Percentiles rank a stretch among this genome's conserved stretches.
Conservation (phyloP, 1,140 invertebrate species). For the Drosophila insularis region DNA sequence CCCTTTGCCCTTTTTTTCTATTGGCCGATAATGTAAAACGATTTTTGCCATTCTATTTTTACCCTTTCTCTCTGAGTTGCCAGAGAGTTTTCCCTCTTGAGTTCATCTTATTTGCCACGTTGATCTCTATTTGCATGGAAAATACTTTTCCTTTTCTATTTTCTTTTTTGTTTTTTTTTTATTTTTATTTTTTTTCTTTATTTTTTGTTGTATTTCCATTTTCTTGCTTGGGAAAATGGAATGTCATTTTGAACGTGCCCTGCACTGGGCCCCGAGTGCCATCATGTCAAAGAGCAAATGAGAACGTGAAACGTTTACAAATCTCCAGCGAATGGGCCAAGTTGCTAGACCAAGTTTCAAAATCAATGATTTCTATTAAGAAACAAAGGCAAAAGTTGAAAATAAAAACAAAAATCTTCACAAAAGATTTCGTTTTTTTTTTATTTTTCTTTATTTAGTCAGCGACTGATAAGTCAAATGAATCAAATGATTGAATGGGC, state of each 20-base stretch:
- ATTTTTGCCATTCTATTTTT: background rate
- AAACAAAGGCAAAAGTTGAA: conserved; percentile 3
- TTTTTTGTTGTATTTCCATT: conserved; percentile 4
- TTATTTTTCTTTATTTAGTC: no score
- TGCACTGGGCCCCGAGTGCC: conserved; percentile 8
- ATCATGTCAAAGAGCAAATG: conserved; percentile 13
- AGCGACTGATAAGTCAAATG: no score
- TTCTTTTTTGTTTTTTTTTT: background rate
- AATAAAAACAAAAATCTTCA: background rate
- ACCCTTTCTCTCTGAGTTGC: background rate
- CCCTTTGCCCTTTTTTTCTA: no score
- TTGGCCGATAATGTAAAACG: background rate
- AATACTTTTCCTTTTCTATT: conserved; percentile 20
- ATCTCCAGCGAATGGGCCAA: conserved; percentile 7
- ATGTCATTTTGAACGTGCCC: conserved; percentile 50
- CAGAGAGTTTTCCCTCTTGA: background rate
- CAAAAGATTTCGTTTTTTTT: background rate
- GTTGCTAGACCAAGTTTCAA: background rate
- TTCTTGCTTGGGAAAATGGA: conserved; percentile 41
- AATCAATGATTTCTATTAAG: conserved; percentile 8
- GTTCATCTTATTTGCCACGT: conserved; percentile 41
- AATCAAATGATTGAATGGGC: no score
- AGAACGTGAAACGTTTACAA: conserved; percentile 21
- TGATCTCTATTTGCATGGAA: conserved; percentile 42
- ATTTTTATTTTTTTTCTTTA: background rate